Base-by-base conservation (phyloP, 2,888 invertebrate species). In the Gortyna flavago region DNA sequence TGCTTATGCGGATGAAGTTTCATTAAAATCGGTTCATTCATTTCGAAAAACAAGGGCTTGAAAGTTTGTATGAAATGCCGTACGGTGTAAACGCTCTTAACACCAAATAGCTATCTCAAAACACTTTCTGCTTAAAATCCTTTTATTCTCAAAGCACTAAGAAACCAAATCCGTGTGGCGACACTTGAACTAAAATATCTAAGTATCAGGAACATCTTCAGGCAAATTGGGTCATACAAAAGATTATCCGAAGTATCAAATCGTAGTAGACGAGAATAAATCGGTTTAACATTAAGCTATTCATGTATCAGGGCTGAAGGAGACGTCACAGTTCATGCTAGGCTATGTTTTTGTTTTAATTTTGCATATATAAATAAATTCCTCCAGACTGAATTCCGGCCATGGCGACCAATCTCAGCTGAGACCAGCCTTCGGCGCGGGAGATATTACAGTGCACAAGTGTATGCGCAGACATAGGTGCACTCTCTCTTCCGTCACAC, bases 211-310 rank as follows among this genome's bases (percentile, higher is more conserved):
- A 72, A 80, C 59, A 76, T 82, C 71, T 85, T 80, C 51, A 81
- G 32, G 72, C 65, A 88, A 88, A 85, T 84, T 84, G 87, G 75
- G 78, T 72, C 81, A 83, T 81, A 84, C 73, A 80, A 80, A 84
- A 86, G 86, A 86, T 86, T 84, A 89, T 75, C 82, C 41, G 57
- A 87, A 87, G 88, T 88, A 85, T 84, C 87, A 81, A 85, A 87
- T 85, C 81, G 82, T 75, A 81, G 81, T 77, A 81, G 81, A 86
- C 81, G 69, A 48, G 83, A 85, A 86, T 84, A 86, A 88, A 88
- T 89, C 83, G 87, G 84, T 87, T 89, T 87, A 87, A 80, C 81
- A 87, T 84, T 77, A 82, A 83, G 83, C 82, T 80, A 71, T 81
- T 77, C 75, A 51, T 74, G 81, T 86, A 81, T 81, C 71, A 79